Evolutionary conservation across 1,140 invertebrate genomes (phyloP).

Genomic region (Kradibia gibbosae): DNA sequence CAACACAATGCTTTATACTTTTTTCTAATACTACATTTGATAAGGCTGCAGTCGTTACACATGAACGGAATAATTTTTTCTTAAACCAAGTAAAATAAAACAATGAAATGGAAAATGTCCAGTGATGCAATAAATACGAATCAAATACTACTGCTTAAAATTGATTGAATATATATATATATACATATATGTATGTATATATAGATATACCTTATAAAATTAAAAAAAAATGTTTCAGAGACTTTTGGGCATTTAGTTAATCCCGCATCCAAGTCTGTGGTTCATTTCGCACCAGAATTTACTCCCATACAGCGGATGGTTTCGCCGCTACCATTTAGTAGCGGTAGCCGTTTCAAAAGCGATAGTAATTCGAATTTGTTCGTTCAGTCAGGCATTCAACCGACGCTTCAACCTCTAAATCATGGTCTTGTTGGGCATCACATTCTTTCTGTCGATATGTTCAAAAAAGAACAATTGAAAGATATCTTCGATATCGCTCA

Average conservation of each 20-base stretch:
- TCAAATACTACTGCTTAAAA: no score
- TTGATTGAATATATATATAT: background rate
- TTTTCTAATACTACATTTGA: no score
- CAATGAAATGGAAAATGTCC: no score
- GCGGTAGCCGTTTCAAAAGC: constrained; percentile 64
- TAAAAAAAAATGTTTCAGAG: constrained; percentile 28
- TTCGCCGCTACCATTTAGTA: constrained; percentile 67
- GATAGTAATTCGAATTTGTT: constrained; percentile 62
- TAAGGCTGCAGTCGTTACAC: no score
- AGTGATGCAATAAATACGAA: no score
- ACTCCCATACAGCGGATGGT: constrained; percentile 53
- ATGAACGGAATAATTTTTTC: no score
- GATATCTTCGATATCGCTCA: constrained; percentile 96
- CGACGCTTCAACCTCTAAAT: constrained; percentile 52
- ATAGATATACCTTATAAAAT: background rate
- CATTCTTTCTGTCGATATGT: constrained; percentile 88
- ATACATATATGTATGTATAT: background rate
- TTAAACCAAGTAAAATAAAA: no score
- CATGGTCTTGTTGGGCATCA: constrained; percentile 83
- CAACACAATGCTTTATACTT: no score
- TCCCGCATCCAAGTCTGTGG: constrained; percentile 51
- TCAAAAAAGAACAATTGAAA: constrained; percentile 92
- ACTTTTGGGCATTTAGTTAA: constrained; percentile 38
- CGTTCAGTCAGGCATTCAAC: constrained; percentile 47
- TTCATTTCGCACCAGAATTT: constrained; percentile 55